Conservation (phyloP, 2,113 vertebrate species). For the Perca schrenkii region DNA sequence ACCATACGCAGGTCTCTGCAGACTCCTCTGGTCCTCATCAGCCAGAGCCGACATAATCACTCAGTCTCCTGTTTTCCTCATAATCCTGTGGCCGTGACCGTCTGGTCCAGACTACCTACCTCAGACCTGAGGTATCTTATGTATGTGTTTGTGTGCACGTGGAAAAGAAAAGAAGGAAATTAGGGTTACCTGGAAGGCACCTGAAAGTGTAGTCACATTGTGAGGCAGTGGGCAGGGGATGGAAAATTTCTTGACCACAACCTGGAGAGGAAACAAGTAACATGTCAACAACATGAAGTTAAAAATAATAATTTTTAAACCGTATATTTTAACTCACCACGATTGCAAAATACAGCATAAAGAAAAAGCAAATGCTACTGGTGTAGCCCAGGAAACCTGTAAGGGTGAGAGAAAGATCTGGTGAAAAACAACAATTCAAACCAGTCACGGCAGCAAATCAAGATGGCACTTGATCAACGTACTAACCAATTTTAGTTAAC, state of each 20-base stretch:
- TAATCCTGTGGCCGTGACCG: constrained; percentile 43
- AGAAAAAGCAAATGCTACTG: constrained; percentile 95
- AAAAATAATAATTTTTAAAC: not conserved
- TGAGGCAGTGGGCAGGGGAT: constrained; percentile 92
- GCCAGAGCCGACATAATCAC: constrained; percentile 43
- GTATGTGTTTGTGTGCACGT: not conserved
- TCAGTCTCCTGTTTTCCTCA: constrained; percentile 44
- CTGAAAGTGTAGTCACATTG: constrained; percentile 78
- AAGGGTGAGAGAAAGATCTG: constrained; percentile 74
- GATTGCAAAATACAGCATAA: constrained; percentile 93
- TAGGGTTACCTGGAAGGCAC: constrained; percentile 65
- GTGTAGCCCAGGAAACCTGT: constrained; percentile 97
- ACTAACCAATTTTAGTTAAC: constrained; percentile 93
- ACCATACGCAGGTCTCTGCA: constrained; percentile 24
- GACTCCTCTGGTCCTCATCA: constrained; percentile 71
- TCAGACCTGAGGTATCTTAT: not conserved
- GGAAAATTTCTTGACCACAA: constrained; percentile 93
- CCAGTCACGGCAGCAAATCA: not conserved
- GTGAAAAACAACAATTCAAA: constrained; percentile 1
- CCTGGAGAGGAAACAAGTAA: constrained; percentile 76
- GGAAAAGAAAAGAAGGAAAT: not conserved
- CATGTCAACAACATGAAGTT: constrained; percentile 13
- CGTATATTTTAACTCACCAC: constrained; percentile 87
- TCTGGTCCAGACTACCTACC: constrained; percentile 17
- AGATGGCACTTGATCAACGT: not conserved